phyloP scores from a whole-genome alignment of 2,797 vertebrate genomes.

The Nasua narica region DNA sequence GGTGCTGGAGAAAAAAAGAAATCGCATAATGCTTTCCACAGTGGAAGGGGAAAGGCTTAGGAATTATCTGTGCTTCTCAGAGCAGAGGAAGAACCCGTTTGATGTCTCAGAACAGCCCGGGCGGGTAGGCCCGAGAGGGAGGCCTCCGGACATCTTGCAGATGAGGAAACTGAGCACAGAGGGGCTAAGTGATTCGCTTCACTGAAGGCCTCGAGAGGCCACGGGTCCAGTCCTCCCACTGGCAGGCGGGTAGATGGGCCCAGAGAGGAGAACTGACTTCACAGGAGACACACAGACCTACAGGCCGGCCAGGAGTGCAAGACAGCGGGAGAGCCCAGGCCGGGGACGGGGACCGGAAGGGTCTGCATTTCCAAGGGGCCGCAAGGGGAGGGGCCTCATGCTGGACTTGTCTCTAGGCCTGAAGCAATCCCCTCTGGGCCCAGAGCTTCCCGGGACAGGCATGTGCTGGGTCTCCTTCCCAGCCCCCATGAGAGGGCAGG shows the following conservation, averaged over 20 bases:
- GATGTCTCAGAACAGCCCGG: not conserved
- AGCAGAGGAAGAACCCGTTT: not conserved
- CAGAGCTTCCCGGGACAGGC: not conserved
- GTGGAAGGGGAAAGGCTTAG: slow-evolving; percentile 22
- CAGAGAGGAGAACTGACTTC: not conserved
- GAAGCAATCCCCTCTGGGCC: not conserved
- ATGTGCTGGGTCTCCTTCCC: not conserved
- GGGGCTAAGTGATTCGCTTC: not conserved
- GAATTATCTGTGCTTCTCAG: slow-evolving; percentile 45
- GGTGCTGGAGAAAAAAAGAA: slow-evolving; percentile 51
- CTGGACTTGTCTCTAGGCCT: not conserved
- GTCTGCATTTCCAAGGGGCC: not conserved
- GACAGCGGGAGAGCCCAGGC: not conserved
- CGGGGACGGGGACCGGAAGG: not conserved
- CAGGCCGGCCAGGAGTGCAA: fast-evolving
- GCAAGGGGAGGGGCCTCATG: not conserved
- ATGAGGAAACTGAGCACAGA: slow-evolving; percentile 35
- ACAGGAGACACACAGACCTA: not conserved
- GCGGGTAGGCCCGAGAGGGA: not conserved
- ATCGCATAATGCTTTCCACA: slow-evolving; percentile 56
- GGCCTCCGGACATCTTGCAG: not conserved
- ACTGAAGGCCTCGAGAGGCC: not conserved
- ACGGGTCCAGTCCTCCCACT: not conserved
- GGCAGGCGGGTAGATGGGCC: not conserved
- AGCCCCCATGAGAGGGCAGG: not conserved